Conservation (phyloP, 2,888 invertebrate genomes). For the Brachyptera risi region DNA sequence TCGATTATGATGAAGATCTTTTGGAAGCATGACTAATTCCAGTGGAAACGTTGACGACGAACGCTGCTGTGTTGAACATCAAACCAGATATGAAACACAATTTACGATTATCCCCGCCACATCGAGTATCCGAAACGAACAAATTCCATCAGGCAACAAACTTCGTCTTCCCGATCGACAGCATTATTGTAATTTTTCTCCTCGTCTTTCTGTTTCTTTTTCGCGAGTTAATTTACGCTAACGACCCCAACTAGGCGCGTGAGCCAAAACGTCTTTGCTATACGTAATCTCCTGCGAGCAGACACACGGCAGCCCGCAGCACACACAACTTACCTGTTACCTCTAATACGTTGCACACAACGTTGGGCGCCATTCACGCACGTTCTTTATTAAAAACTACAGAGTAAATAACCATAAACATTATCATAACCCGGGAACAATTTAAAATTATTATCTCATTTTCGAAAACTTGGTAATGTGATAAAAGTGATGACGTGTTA, state of each 20-base stretch:
- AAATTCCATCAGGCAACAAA: too few relatives aligned
- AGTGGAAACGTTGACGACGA: too few relatives aligned
- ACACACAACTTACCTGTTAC: slow-evolving; percentile 4
- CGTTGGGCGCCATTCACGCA: slow-evolving; percentile 38
- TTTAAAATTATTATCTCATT: slow-evolving; percentile 30
- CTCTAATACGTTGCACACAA: neutral
- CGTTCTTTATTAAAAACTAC: slow-evolving; percentile 41
- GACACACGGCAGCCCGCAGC: neutral
- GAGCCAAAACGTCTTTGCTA: neutral
- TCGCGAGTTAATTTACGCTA: slow-evolving; percentile 13
- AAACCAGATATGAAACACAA: too few relatives aligned
- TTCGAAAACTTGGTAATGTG: slow-evolving; percentile 25
- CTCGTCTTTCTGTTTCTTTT: neutral
- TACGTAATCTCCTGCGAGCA: slow-evolving; percentile 13
- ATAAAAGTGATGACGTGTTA: slow-evolving; percentile 30
- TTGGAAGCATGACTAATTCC: too few relatives aligned
- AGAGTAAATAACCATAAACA: slow-evolving; percentile 33
- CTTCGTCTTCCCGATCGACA: neutral
- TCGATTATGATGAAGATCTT: too few relatives aligned
- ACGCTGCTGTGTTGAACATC: too few relatives aligned
- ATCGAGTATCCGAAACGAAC: too few relatives aligned
- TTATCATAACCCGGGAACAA: slow-evolving; percentile 25
- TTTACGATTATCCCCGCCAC: too few relatives aligned
- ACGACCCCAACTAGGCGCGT: neutral
- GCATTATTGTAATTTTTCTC: too few relatives aligned